Conservation (phyloP, 2,888 invertebrate genomes). For the Aphidius colemani region DNA sequence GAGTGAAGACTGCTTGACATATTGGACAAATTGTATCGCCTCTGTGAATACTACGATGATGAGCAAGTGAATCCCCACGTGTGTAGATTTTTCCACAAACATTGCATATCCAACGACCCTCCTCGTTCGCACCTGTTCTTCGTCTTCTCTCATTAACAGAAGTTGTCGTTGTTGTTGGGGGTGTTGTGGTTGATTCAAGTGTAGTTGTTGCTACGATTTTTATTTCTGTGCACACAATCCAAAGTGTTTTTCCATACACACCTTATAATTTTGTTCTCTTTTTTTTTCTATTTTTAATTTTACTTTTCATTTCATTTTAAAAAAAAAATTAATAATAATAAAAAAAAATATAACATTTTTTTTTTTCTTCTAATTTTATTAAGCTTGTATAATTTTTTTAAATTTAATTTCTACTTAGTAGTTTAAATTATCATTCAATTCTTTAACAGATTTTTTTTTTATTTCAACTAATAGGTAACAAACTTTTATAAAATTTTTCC, state of each 20-base stretch:
- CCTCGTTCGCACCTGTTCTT: conserved; percentile 41
- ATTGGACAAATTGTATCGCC: conserved; percentile 59
- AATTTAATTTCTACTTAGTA: conserved; percentile 10
- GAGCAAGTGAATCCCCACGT: conserved; percentile 59
- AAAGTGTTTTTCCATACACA: conserved; percentile 58
- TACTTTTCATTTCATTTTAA: conserved; percentile 13
- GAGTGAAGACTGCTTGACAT: conserved; percentile 57
- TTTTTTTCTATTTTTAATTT: conserved; percentile 24
- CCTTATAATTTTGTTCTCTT: conserved; percentile 32
- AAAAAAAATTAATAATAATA: background rate
- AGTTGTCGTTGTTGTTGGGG: too few relatives aligned
- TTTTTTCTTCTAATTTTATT: background rate
- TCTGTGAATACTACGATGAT: conserved; percentile 60
- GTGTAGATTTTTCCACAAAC: conserved; percentile 60
- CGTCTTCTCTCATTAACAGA: conserved; percentile 30
- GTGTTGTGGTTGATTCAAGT: conserved; percentile 19
- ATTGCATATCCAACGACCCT: conserved; percentile 58
- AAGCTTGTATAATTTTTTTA: background rate
- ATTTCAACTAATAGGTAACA: too few relatives aligned
- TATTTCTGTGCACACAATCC: conserved; percentile 59
- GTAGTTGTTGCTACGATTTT: conserved; percentile 43
- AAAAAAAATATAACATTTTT: background rate
- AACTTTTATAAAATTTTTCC: too few relatives aligned
- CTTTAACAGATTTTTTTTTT: too few relatives aligned
- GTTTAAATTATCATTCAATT: background rate